These are phyloP conservation scores for Dioctria rufipes DNA, from an alignment of 2,888 invertebrate species.

Conservation along the genomic window DNA sequence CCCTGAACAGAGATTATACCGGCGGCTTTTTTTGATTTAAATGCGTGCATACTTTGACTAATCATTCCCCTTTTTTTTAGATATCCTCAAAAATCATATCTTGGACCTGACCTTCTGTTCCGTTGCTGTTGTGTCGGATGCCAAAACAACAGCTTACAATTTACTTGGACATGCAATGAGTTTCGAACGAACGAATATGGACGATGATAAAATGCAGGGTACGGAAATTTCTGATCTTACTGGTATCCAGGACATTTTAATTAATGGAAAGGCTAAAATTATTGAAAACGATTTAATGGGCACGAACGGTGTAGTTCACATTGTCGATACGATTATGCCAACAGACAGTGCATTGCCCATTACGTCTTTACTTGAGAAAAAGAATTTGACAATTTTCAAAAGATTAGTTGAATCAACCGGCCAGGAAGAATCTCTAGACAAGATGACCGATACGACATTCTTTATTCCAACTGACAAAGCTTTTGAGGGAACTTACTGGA, in stretches of 20 bases:
- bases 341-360: conserved; percentile 74
- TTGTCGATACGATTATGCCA: conserved; percentile 78
- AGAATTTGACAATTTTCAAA: conserved; percentile 77
- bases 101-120: conserved; percentile 79
- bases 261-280: conserved; percentile 76
- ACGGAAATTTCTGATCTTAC: conserved; percentile 72
- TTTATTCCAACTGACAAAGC: conserved; percentile 79
- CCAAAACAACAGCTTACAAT: conserved; percentile 69
- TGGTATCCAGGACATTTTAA: conserved; percentile 73
- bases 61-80: conserved; percentile 67
- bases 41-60: not conserved
- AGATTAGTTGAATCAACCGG: conserved; percentile 74
- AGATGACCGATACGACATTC: conserved; percentile 75
- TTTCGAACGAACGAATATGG: conserved; percentile 68
- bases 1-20: too few species aligned
- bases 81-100: conserved; percentile 78
- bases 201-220: conserved; percentile 72
- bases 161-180: conserved; percentile 68
- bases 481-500: conserved; percentile 72
- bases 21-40: not conserved
- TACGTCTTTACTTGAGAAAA: conserved; percentile 73
- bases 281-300: conserved; percentile 77
- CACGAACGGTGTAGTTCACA: conserved; percentile 82
- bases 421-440: conserved; percentile 74
- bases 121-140: conserved; percentile 73